A percentile compares a stretch with the other conserved stretches of the same genome.
Evolutionary conservation across 2,797 vertebrate genomes (phyloP).

Genomic region (Platalea minor): DNA sequence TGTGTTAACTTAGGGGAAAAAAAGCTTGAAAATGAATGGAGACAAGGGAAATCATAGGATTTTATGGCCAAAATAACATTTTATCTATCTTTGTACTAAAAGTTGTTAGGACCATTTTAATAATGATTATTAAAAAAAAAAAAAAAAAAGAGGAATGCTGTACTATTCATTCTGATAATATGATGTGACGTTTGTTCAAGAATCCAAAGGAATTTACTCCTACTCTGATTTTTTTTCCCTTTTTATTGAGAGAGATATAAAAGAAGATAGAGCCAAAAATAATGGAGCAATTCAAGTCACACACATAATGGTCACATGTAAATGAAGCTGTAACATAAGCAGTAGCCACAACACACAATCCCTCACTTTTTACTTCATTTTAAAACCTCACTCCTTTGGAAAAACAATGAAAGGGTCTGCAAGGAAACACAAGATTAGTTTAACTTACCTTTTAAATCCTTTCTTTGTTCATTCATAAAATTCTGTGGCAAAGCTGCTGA

Average conservation of each 20-base stretch:
- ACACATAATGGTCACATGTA: not conserved
- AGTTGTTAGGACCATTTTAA: not conserved
- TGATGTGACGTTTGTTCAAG: not conserved
- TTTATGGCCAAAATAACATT: not conserved
- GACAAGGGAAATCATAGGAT: not conserved
- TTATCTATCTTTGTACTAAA: not conserved
- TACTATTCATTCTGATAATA: not conserved
- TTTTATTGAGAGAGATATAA: not conserved
- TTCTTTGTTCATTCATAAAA: conserved; percentile 76
- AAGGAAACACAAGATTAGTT: conserved; percentile 43
- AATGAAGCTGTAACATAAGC: conserved; percentile 46
- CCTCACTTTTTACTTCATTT: conserved; percentile 13
- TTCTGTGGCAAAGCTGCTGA: conserved; percentile 45
- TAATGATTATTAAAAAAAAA: not conserved
- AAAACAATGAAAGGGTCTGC: conserved; percentile 46
- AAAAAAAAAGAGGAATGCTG: not conserved
- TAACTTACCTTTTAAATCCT: conserved; percentile 62
- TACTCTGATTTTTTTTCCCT: not conserved
- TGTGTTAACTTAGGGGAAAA: not conserved
- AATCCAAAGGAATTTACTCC: not conserved
- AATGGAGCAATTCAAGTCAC: not conserved
- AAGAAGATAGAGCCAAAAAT: not conserved
- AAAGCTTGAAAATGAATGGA: not conserved
- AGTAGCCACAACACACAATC: not conserved
- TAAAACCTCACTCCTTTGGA: conserved; percentile 13